A percentile compares a stretch with the other conserved stretches of the same genome.
phyloP scores from a whole-genome alignment of 2,888 invertebrate species.

The Anodontia alba region DNA sequence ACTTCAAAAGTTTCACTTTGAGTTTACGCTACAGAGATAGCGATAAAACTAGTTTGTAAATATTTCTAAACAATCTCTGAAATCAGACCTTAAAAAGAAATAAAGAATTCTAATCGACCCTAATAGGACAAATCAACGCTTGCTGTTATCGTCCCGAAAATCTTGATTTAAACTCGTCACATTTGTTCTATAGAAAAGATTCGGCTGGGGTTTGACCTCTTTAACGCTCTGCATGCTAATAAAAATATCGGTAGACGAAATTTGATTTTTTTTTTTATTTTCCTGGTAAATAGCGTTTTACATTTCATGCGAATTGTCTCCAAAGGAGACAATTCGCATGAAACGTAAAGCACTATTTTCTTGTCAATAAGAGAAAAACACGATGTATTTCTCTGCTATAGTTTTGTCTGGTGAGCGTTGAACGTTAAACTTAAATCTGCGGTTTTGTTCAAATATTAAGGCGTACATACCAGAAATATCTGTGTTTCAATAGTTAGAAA shows the following conservation, averaged over 20 bases:
- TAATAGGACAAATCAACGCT: constrained; percentile 2
- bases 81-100: neutral
- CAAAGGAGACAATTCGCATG: no score
- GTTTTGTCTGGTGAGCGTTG: no score
- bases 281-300: no score
- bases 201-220: neutral
- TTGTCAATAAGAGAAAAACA: no score
- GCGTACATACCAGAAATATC: neutral
- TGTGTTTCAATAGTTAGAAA: neutral
- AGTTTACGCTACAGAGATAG: neutral
- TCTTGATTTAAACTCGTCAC: constrained; percentile 8
- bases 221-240: no score
- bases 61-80: constrained; percentile 10
- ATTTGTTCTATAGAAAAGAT: neutral
- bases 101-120: neutral
- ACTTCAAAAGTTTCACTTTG: no score
- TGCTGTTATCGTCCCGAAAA: neutral
- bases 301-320: no score
- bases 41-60: constrained; percentile 5
- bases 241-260: no score
- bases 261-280: no score
- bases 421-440: constrained; percentile 11
- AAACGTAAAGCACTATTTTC: no score
- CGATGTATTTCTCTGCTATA: no score
- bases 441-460: neutral